Evolutionary conservation across 2,113 vertebrate species (phyloP).

Genomic region (Cricetomys ansorgei): DNA sequence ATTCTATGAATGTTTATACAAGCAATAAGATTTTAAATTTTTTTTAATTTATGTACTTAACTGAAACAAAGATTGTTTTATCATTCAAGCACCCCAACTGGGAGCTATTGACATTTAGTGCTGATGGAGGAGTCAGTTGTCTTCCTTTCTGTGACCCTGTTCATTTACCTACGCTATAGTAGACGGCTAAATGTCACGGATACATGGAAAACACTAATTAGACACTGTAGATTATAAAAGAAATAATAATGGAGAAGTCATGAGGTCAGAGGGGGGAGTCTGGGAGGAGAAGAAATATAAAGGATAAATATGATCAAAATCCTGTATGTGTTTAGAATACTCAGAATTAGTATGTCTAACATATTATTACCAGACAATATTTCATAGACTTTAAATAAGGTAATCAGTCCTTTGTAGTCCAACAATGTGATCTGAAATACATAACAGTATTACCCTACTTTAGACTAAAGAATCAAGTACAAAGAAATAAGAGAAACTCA

Average conservation of each 20-base stretch:
- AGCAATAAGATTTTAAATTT: not conserved
- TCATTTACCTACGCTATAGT: not conserved
- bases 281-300: not conserved
- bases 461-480: not conserved
- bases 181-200: not conserved
- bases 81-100: not conserved
- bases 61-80: not conserved
- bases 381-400: not conserved
- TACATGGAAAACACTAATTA: not conserved
- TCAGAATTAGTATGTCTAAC: not conserved
- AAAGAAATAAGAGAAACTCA: not conserved
- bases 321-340: too few species aligned
- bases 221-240: not conserved
- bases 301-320: not conserved
- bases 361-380: not conserved
- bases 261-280: not conserved
- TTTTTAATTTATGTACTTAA: not conserved
- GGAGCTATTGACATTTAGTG: not conserved
- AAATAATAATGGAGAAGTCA: too few species aligned
- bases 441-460: not conserved
- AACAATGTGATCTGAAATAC: not conserved
- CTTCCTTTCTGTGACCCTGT: not conserved
- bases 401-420: not conserved
- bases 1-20: not conserved
- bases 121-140: not conserved